These are phyloP conservation scores for Galbula dea DNA, from an alignment of 2,113 vertebrate genomes.

Conservation along the genomic window DNA sequence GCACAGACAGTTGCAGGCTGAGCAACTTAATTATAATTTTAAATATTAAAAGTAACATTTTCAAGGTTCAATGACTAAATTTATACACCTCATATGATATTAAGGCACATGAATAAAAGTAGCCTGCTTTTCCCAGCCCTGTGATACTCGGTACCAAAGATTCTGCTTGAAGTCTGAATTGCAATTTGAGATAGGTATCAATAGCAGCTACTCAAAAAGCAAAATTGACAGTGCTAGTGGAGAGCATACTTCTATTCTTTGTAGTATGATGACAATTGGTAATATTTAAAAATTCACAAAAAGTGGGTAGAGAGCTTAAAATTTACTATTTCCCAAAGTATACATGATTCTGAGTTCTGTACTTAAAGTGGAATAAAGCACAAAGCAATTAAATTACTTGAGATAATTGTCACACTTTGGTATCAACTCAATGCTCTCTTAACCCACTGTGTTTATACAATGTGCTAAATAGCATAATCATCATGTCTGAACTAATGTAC, in stretches of 20 bases:
- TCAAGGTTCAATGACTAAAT: neutral
- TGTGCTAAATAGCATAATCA: neutral
- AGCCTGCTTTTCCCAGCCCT: neutral
- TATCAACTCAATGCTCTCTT: neutral
- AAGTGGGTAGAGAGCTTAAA: neutral
- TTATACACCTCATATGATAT: neutral
- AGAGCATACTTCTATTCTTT: neutral
- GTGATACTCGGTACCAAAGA: neutral
- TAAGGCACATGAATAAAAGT: neutral
- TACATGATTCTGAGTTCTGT: neutral
- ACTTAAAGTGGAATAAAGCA: neutral
- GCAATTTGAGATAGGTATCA: neutral
- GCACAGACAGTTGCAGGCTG: neutral
- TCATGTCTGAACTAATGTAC: neutral
- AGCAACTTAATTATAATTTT: neutral
- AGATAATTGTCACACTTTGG: neutral
- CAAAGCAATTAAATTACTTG: conserved; percentile 1
- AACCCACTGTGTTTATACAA: neutral
- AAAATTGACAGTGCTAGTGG: neutral
- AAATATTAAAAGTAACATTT: neutral
- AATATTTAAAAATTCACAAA: neutral
- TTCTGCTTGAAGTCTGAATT: neutral
- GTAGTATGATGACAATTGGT: neutral
- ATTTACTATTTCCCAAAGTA: neutral
- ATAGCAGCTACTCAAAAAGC: neutral